A percentile compares a stretch with the other conserved stretches of the same genome.
Conservation (phyloP, 1,140 invertebrate species). For the Drosophila simulans region DNA sequence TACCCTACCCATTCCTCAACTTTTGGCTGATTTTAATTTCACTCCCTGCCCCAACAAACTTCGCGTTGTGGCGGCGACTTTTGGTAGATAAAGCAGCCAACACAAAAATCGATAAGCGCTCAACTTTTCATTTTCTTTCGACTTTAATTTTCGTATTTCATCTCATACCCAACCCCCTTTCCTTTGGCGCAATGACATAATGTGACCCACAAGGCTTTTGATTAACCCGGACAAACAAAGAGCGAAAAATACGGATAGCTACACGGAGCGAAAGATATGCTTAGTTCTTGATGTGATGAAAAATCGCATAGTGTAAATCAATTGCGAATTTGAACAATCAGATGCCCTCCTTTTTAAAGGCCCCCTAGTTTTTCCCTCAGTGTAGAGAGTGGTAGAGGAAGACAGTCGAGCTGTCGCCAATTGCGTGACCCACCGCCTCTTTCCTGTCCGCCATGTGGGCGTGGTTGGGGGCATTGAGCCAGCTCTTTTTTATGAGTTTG, state of each 20-base stretch:
- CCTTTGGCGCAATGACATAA: slow-evolving; percentile 59
- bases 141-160: slow-evolving; percentile 65
- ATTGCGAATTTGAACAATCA: neutral
- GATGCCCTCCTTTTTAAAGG: too few relatives aligned
- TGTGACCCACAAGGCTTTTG: slow-evolving; percentile 53
- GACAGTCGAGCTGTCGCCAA: slow-evolving; percentile 43
- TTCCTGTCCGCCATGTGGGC: slow-evolving; percentile 31
- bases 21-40: slow-evolving; percentile 18
- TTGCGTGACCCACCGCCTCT: slow-evolving; percentile 19
- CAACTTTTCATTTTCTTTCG: slow-evolving; percentile 48
- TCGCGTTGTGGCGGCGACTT: slow-evolving; percentile 34
- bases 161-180: slow-evolving; percentile 10
- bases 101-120: slow-evolving; percentile 69
- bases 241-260: neutral
- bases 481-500: slow-evolving; percentile 66
- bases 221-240: slow-evolving; percentile 43
- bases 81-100: slow-evolving; percentile 27
- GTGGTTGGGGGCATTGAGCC: slow-evolving; percentile 29
- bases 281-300: neutral
- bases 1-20: slow-evolving; percentile 1
- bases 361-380: neutral
- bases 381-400: neutral
- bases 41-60: slow-evolving; percentile 68
- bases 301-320: neutral
- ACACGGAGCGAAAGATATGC: slow-evolving; percentile 1